phyloP scores from a whole-genome alignment of 2,888 invertebrate species.

The Melangyna quadrimaculata region DNA sequence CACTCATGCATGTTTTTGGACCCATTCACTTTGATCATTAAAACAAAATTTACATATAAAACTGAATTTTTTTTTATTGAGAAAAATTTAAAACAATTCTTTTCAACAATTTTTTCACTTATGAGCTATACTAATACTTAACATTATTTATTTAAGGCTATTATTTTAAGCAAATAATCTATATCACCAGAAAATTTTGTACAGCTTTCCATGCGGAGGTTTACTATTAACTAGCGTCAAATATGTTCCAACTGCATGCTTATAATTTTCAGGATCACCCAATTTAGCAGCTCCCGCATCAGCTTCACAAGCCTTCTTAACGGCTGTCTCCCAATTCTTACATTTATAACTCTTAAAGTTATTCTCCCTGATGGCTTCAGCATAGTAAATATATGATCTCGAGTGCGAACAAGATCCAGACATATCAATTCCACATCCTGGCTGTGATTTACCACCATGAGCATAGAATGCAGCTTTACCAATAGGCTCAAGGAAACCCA shows the following conservation, averaged over 20 bases:
- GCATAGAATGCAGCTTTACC: conserved; percentile 82
- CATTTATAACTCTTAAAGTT: conserved; percentile 77
- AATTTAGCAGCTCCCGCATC: conserved; percentile 73
- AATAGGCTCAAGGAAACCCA: conserved; percentile 78
- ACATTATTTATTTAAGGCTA: background rate
- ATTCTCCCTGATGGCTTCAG: conserved; percentile 79
- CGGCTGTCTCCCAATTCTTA: conserved; percentile 73
- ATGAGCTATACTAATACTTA: background rate
- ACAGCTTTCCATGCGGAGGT: conserved; percentile 76
- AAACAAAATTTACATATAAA: background rate
- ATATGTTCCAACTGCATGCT: conserved; percentile 76
- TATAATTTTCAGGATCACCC: conserved; percentile 74
- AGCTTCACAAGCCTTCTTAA: conserved; percentile 74
- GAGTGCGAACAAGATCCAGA: conserved; percentile 80
- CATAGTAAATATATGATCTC: conserved; percentile 80
- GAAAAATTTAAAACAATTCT: conserved; percentile 14
- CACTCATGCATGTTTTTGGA: background rate
- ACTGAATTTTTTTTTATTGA: background rate
- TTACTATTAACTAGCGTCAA: conserved; percentile 76
- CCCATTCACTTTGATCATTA: background rate
- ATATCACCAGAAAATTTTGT: background rate
- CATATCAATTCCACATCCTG: conserved; percentile 81
- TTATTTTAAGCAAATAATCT: background rate
- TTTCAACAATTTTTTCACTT: background rate
- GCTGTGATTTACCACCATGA: conserved; percentile 82